Evolutionary conservation across 1,140 invertebrate species (phyloP).

Genomic region (Aphelinus atriplicis): DNA sequence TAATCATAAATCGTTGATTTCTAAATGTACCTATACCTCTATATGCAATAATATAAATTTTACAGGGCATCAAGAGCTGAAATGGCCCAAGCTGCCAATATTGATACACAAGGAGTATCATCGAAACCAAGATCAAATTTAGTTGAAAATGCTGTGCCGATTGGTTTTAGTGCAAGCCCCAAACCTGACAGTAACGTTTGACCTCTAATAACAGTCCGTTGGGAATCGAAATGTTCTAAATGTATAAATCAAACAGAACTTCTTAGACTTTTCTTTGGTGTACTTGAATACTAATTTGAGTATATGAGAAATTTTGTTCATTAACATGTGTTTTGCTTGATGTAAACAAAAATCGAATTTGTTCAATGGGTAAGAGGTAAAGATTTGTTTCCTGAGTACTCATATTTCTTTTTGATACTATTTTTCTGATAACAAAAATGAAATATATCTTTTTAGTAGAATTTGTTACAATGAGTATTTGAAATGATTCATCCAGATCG

Average conservation of each 20-base stretch:
- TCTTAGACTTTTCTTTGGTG: constrained; percentile 30
- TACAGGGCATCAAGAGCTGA: constrained; percentile 78
- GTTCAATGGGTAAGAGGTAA: too few species aligned
- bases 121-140: constrained; percentile 72
- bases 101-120: constrained; percentile 50
- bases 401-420: too few species aligned
- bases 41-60: constrained; percentile 34
- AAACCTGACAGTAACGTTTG: constrained; percentile 70
- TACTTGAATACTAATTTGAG: constrained; percentile 29
- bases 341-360: too few species aligned
- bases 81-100: constrained; percentile 76
- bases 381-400: too few species aligned
- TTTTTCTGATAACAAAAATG: too few species aligned
- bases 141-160: constrained; percentile 80
- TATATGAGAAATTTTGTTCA: background rate
- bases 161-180: constrained; percentile 76
- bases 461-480: too few species aligned
- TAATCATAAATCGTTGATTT: too few species aligned
- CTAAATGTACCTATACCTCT: too few species aligned
- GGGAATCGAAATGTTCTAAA: constrained; percentile 26
- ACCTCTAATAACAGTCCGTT: constrained; percentile 48
- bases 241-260: constrained; percentile 37
- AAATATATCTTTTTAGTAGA: too few species aligned
- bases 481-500: too few species aligned
- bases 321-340: too few species aligned